Base-by-base conservation (phyloP, 2,113 vertebrate genomes). In the Cettia cetti region DNA sequence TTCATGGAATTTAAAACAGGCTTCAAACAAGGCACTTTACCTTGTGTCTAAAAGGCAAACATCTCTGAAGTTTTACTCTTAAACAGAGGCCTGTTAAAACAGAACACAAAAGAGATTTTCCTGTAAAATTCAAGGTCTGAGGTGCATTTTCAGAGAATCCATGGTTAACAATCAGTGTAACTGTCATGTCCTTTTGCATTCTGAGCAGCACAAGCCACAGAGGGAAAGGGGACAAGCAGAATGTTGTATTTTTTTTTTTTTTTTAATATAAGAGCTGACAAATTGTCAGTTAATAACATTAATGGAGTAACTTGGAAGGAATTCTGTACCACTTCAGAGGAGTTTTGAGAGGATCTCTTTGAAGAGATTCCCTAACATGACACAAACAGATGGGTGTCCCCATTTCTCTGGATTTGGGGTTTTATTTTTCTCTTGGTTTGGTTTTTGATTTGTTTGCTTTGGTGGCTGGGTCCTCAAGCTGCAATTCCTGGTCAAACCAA, bases 41-140 rank as follows among this genome's bases (percentile, higher is more conserved):
- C 99, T 99, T 99, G 86, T 99, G 99, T 98, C 99, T 99, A 79
- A 99, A 99, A 5, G 99, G 99, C 93, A 99, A 98, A 97, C 99
- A 99, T 64, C 99, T 96, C 97, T 99, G 99, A 86, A 99, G 99
- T 95, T 99, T 99, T 80, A 99, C 98, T 97, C 99, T 99, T 96
- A 99, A 97, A 89, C 99, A 99, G 33, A 99, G 98, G 65, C 99
- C 99, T 99, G 97, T 56, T 76, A 44, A 83, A 69, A 96, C 18
- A 93, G 71, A 90, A 72, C 17, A 94, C 31, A 82, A 1, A 33
- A 49, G 47, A 66, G 31, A 90, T 52, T 47, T 81, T 56, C 50
- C 63, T 86, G 88, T 69, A 4, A 80, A 82, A 63, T 3, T 72
- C 52, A 47, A 82, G 42, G 63, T 28, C 10, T 78, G 69, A 56